Base-by-base conservation (phyloP, 2,113 vertebrate species). In the Psilopogon haemacephalus region DNA sequence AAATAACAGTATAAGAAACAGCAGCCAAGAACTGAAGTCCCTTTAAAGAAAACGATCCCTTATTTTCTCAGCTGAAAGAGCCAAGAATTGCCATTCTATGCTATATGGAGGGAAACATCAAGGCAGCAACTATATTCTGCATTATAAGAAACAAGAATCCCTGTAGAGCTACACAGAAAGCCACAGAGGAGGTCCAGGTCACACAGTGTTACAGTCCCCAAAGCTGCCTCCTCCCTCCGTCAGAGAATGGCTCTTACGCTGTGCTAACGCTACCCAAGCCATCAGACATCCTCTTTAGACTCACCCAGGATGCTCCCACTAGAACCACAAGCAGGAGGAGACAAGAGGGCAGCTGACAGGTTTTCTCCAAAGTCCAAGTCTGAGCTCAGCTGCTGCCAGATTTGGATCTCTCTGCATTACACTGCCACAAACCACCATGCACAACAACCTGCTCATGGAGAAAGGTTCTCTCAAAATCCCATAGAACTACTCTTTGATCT, bases 111-210 rank as follows among this genome's bases (percentile, higher is more conserved):
- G 19, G 32, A 76, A 85, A 78, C 92, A 35, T 73, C 74, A 68
- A 87, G 77, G 74, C 70, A 92, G 58, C 16, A 73, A 76, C 72
- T 33, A 84, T 38, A 71, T 58, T 52, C 38, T 72, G 32, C 58
- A 87, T 44, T 82, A 62, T 46, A 30, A 90, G 48, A 80, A 85
- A 69, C 77, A 90, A 90, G 84, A 88, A 92, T 73, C 67, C 74
- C 71, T 32, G 2, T 5, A 55, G 87, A 89, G 87, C 67, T 82
- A 75, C 74, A 82, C 32, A 84, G 67, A 87, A 77, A 82, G 63
- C 63, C 81, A 65, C 67, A 72, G 48, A 62, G 59, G 59, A 95
- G 74, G 82, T 75, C 27, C 30, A 82, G 78, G 59, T 54, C 67
- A 89, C 0, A 1, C 55, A 79, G 0, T 18, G 28, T 73, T 74